A percentile compares a stretch with the other conserved stretches of the same genome.
Evolutionary conservation across 2,797 vertebrate species (phyloP).

Genomic region (Sebastes hubbsi): DNA sequence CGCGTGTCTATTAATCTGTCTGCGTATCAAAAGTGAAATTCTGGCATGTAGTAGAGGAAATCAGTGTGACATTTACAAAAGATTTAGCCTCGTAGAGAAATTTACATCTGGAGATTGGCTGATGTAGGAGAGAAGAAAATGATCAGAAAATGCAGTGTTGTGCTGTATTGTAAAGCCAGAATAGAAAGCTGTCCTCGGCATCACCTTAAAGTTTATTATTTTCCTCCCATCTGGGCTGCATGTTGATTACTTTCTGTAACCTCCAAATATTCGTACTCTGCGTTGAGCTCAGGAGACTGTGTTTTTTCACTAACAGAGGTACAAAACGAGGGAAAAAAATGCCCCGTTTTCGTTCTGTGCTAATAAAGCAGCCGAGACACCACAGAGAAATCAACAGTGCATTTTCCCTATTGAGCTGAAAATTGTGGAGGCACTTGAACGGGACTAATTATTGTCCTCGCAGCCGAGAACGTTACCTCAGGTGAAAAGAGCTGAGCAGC

Average conservation of each 20-base stretch:
- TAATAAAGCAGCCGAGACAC: conserved; percentile 60
- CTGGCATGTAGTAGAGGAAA: neutral
- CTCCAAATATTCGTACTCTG: conserved; percentile 31
- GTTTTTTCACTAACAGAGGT: conserved; percentile 10
- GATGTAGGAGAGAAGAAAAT: neutral
- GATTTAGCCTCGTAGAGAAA: neutral
- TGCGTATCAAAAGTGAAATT: neutral
- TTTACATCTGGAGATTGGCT: neutral
- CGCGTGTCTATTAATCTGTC: neutral
- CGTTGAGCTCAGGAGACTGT: conserved; percentile 25
- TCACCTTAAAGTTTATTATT: conserved; percentile 37
- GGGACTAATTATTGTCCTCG: conserved; percentile 54
- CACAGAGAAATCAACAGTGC: conserved; percentile 63
- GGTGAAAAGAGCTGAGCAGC: conserved; percentile 52
- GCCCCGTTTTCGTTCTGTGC: conserved; percentile 22
- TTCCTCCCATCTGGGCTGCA: neutral
- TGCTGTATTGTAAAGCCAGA: neutral
- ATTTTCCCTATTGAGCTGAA: conserved; percentile 54
- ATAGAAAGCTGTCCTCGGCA: conserved; percentile 1
- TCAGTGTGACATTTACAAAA: neutral
- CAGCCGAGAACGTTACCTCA: conserved; percentile 44
- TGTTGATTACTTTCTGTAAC: conserved; percentile 52
- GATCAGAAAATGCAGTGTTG: neutral
- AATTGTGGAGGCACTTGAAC: conserved; percentile 46
- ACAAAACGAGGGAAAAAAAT: conserved; percentile 34